Conservation (phyloP, 2,797 vertebrate genomes). For the Chloroceryle amazona region DNA sequence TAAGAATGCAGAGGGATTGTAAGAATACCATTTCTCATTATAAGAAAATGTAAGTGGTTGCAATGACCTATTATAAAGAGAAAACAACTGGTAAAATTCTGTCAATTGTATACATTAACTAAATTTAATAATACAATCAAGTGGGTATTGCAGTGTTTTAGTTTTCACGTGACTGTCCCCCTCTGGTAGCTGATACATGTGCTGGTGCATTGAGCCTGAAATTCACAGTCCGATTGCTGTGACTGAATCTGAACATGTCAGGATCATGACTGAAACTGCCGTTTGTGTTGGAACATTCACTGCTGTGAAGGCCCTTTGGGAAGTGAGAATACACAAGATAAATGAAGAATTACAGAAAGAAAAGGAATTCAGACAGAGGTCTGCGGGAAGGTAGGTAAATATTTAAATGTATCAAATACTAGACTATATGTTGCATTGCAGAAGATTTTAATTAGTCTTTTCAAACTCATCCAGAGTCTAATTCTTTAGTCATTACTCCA, state of each 20-base stretch:
- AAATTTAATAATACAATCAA: not conserved
- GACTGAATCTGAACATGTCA: conserved; percentile 34
- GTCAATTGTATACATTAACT: not conserved
- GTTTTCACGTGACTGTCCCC: not conserved
- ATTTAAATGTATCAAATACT: not conserved
- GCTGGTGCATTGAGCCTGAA: not conserved
- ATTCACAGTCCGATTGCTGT: not conserved
- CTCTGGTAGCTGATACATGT: not conserved
- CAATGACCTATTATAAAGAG: not conserved
- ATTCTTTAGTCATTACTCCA: not conserved
- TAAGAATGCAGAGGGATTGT: not conserved
- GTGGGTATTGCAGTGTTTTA: not conserved
- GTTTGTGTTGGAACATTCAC: conserved; percentile 84
- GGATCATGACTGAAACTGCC: conserved; percentile 83
- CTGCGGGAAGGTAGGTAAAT: conserved; percentile 69
- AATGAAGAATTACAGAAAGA: conserved; percentile 84
- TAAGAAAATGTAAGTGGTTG: not conserved
- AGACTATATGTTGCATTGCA: not conserved
- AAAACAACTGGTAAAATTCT: not conserved
- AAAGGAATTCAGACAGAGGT: conserved; percentile 79
- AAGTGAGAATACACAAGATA: conserved; percentile 88
- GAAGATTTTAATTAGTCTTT: not conserved
- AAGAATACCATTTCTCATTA: not conserved
- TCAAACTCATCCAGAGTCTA: not conserved
- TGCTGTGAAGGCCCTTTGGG: conserved; percentile 92